Evolutionary conservation across 2,113 vertebrate genomes (phyloP).

Genomic region (Lota lota): DNA sequence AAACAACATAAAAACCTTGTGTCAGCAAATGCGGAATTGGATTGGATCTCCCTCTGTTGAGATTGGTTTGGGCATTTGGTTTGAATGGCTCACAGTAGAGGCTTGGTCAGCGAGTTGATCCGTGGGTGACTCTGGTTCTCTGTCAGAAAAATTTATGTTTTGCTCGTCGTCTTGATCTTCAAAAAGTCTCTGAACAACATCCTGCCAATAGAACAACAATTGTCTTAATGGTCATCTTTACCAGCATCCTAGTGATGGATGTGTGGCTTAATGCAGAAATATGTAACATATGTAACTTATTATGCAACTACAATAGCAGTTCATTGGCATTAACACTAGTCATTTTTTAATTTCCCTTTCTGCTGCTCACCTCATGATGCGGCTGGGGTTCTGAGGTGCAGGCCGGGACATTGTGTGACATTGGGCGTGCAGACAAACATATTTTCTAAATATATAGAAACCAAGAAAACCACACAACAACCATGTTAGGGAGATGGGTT

Average conservation of each 20-base stretch:
- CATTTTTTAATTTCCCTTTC: neutral
- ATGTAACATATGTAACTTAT: too few relatives aligned
- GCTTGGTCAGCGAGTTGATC: conserved; percentile 21
- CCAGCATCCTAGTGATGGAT: too few relatives aligned
- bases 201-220: conserved; percentile 33
- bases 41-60: too few relatives aligned
- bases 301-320: too few relatives aligned
- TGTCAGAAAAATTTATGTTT: conserved; percentile 8
- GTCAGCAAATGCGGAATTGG: too few relatives aligned
- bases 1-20: too few relatives aligned
- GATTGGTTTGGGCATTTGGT: neutral
- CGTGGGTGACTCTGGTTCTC: conserved; percentile 13
- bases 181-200: conserved; percentile 71
- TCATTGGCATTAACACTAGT: too few relatives aligned
- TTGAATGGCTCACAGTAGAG: conserved; percentile 46
- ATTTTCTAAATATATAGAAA: conserved; percentile 50
- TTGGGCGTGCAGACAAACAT: conserved; percentile 39
- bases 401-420: conserved; percentile 27
- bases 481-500: neutral
- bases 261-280: too few relatives aligned
- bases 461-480: too few relatives aligned
- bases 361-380: conserved; percentile 56
- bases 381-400: conserved; percentile 26
- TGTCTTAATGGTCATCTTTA: too few relatives aligned
- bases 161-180: conserved; percentile 55